Percentiles rank a stretch among this genome's conserved stretches.
These are phyloP conservation scores for Papilio aristodemus DNA, from an alignment of 1,140 invertebrate genomes.

Conservation along the genomic window DNA sequence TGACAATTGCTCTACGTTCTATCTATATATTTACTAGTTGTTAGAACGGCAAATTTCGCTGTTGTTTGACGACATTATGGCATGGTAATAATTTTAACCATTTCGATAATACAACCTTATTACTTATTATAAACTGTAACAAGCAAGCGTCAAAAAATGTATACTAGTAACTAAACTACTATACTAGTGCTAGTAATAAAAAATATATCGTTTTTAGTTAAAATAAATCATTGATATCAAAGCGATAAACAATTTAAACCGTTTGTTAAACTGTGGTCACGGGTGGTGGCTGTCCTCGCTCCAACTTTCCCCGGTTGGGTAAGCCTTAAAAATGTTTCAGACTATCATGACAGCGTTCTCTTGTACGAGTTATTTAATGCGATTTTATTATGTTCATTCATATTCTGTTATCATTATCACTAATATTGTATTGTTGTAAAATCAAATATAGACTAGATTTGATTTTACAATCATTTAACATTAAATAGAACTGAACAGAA, in stretches of 20 bases:
- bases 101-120: no score
- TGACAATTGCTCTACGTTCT: no score
- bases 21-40: no score
- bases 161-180: no score
- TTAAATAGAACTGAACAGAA: background rate
- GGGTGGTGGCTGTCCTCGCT: slow-evolving; percentile 53
- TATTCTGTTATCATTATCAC: background rate
- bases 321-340: slow-evolving; percentile 50
- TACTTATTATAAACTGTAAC: no score
- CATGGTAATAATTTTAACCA: no score
- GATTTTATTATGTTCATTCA: background rate
- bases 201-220: background rate
- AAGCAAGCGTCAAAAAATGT: no score
- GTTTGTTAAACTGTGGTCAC: slow-evolving; percentile 41
- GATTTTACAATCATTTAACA: no score
- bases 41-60: no score
- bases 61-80: no score
- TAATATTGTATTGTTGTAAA: background rate
- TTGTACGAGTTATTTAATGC: background rate
- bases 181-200: no score
- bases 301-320: slow-evolving; percentile 61
- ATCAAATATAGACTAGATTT: no score
- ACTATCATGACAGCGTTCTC: slow-evolving; percentile 36
- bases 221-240: slow-evolving; percentile 21
- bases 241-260: slow-evolving; percentile 2